A percentile compares a stretch with the other conserved stretches of the same genome.
Evolutionary conservation across 2,888 invertebrate species (phyloP).

Genomic region (Lithophane socia): DNA sequence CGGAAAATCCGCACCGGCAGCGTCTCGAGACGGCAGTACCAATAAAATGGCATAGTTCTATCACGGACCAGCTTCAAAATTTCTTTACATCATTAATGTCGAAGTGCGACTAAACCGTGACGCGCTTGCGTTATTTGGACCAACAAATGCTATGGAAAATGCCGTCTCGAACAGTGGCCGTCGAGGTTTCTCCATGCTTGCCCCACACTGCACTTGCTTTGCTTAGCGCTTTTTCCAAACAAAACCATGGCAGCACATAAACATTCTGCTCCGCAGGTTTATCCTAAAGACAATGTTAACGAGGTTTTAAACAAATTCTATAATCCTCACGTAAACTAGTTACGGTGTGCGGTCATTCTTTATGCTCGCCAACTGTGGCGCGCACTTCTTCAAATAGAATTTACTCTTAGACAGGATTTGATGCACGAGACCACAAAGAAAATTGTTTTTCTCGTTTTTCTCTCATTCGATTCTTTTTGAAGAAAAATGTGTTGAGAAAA

Average conservation of each 20-base stretch:
- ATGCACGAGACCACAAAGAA: constrained; percentile 67
- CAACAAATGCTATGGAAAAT: background rate
- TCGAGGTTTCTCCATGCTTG: background rate
- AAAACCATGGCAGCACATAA: background rate
- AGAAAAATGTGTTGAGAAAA: constrained; percentile 16
- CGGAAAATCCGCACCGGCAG: background rate
- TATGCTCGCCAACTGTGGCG: constrained; percentile 63
- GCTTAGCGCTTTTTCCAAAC: background rate
- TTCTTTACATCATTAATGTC: background rate
- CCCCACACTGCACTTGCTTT: background rate
- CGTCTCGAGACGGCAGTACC: background rate
- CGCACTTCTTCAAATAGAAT: constrained; percentile 78
- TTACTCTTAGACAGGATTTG: constrained; percentile 70
- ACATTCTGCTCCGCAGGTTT: constrained; percentile 5
- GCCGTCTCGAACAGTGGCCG: background rate
- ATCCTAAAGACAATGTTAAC: constrained; percentile 37
- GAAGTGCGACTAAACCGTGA: background rate
- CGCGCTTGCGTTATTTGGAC: background rate
- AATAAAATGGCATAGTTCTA: background rate
- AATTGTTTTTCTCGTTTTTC: constrained; percentile 67
- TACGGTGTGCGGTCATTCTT: constrained; percentile 68
- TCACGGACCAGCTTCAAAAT: too few species aligned
- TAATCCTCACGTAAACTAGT: constrained; percentile 69
- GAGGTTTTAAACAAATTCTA: constrained; percentile 60
- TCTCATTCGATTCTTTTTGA: constrained; percentile 35